Percentiles rank a stretch among this genome's conserved stretches.
Evolutionary conservation across 2,113 vertebrate species (phyloP).

Genomic region (Ciconia boyciana): DNA sequence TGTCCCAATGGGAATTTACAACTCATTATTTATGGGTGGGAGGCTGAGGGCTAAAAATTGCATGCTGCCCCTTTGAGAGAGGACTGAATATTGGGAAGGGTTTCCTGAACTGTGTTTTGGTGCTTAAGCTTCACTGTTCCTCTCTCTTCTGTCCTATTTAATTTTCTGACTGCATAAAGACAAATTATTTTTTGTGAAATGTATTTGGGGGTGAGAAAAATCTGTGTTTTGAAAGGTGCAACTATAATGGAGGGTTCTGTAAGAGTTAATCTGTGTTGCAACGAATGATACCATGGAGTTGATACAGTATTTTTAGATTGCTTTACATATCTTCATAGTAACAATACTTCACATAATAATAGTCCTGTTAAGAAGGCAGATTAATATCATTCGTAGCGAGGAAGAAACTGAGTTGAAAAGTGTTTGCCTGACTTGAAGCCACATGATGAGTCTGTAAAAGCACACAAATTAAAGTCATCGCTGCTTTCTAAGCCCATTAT

Average conservation of each 20-base stretch:
- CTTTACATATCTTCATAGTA: background rate
- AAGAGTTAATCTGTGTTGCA: background rate
- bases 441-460: background rate
- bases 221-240: background rate
- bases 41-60: background rate
- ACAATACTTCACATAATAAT: constrained; percentile 10
- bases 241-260: background rate
- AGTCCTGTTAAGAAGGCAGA: background rate
- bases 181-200: background rate
- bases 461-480: background rate
- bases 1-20: background rate
- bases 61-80: background rate
- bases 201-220: background rate
- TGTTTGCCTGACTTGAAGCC: background rate
- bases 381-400: background rate
- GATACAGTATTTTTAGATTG: background rate
- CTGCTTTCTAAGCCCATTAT: background rate
- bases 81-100: background rate
- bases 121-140: background rate
- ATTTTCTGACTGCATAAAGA: background rate
- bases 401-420: background rate
- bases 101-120: background rate
- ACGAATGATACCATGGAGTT: background rate
- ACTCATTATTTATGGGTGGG: background rate
- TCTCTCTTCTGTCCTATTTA: background rate